Evolutionary conservation across 2,113 vertebrate species (phyloP).

Genomic region (Odontesthes bonariensis): DNA sequence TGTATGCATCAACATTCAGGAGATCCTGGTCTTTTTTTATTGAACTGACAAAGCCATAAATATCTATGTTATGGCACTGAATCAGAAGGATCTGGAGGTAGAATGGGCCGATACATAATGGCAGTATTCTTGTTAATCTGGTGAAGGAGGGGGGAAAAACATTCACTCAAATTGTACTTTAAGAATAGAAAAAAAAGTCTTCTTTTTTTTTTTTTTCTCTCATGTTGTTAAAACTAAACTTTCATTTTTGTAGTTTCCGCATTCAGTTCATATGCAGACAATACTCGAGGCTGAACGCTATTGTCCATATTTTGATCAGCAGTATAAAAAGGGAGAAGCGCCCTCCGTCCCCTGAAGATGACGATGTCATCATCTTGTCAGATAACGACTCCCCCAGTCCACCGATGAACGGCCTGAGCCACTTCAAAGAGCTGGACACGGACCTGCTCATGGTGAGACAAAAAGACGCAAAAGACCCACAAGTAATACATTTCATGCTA

Average conservation of each 20-base stretch:
- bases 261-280: not conserved
- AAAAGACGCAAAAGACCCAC: not conserved
- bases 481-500: not conserved
- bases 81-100: not conserved
- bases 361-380: conserved; percentile 92
- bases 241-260: too few species aligned
- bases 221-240: too few species aligned
- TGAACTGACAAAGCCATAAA: not conserved
- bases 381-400: conserved; percentile 92
- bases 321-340: conserved; percentile 87
- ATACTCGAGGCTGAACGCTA: not conserved
- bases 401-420: conserved; percentile 87
- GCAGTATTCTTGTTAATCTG: not conserved
- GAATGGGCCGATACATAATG: not conserved
- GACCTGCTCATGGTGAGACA: conserved; percentile 91
- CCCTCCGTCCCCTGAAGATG: conserved; percentile 85
- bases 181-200: too few species aligned
- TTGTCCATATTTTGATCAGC: conserved; percentile 53
- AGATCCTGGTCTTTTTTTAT: not conserved
- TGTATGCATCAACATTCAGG: not conserved
- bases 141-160: not conserved
- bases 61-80: not conserved
- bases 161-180: not conserved
- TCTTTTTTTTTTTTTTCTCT: too few species aligned
- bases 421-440: conserved; percentile 86